A percentile compares a stretch with the other conserved stretches of the same genome.
phyloP scores from a whole-genome alignment of 2,797 vertebrate genomes.

The Karalla daura region DNA sequence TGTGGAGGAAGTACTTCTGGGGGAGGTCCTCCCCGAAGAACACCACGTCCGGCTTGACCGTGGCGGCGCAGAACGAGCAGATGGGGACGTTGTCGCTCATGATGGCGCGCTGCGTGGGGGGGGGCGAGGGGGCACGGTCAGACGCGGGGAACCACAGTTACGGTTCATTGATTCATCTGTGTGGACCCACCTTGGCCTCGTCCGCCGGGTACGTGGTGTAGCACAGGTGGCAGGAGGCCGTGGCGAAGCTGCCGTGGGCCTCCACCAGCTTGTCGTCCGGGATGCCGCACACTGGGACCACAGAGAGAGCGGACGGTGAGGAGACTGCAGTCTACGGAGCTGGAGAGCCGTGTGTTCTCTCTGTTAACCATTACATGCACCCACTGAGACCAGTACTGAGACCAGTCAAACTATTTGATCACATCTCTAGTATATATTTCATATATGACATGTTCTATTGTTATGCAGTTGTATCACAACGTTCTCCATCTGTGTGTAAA shows the following conservation, averaged over 20 bases:
- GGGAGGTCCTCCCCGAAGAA: conserved; percentile 89
- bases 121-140: no score
- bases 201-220: conserved; percentile 84
- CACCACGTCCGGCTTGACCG: conserved; percentile 86
- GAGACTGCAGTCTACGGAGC: no score
- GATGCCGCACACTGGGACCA: conserved; percentile 81
- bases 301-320: no score
- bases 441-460: no score
- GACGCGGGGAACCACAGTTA: background rate
- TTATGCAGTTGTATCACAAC: no score
- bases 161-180: background rate
- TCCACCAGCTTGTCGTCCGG: conserved; percentile 87
- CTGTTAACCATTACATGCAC: no score
- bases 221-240: conserved; percentile 87
- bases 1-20: conserved; percentile 83
- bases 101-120: conserved; percentile 78
- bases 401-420: no score
- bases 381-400: no score
- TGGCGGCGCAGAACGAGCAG: conserved; percentile 83
- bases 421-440: no score
- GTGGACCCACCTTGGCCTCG: conserved; percentile 81
- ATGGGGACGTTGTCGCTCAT: conserved; percentile 79
- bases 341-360: no score
- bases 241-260: conserved; percentile 87
- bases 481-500: no score